Conservation (phyloP, 1,140 invertebrate species). For the Eurosta solidaginis region DNA sequence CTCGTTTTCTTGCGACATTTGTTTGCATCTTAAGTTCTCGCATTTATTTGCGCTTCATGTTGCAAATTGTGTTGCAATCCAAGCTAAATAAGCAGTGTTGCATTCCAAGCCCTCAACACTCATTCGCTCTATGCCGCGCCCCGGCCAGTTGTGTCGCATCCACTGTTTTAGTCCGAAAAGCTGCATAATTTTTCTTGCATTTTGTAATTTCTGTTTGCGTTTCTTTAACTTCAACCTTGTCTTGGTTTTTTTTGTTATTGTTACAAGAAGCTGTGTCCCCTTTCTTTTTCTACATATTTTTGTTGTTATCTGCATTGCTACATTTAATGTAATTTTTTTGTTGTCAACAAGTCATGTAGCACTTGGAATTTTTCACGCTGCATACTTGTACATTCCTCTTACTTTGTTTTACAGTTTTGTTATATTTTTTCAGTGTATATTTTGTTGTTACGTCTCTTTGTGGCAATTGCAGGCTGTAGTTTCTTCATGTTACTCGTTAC, state of each 20-base stretch:
- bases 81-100: background rate
- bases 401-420: background rate
- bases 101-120: conserved; percentile 3
- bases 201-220: background rate
- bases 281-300: background rate
- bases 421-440: background rate
- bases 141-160: background rate
- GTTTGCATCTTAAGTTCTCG: background rate
- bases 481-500: background rate
- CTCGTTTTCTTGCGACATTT: background rate
- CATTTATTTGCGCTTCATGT: background rate
- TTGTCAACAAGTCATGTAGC: background rate
- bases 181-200: background rate
- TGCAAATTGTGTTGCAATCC: background rate
- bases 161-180: background rate
- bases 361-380: conserved; percentile 25
- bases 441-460: background rate
- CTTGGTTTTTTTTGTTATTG: background rate
- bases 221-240: background rate
- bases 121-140: background rate
- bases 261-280: background rate
- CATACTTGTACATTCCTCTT: conserved; percentile 6
- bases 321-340: conserved; percentile 1
- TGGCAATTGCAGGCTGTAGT: background rate
- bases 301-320: background rate